Percentiles rank a stretch among this genome's conserved stretches.
Conservation (phyloP, 2,797 vertebrate genomes). For the Sitta carolinensis region DNA sequence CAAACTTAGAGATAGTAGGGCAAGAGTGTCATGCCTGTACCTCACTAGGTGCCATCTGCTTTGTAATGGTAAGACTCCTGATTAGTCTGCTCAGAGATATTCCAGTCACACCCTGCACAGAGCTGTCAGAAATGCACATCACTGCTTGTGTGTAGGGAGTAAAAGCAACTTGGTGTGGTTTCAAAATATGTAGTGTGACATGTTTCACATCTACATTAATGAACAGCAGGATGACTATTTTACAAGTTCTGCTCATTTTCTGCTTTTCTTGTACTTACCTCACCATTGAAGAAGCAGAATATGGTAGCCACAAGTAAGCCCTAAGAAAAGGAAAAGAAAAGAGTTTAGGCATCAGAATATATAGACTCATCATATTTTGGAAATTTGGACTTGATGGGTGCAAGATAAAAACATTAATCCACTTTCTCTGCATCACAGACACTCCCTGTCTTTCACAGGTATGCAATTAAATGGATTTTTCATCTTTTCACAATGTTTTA, state of each 20-base stretch:
- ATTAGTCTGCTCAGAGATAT: not conserved
- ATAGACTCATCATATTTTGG: not conserved
- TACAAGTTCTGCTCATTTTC: not conserved
- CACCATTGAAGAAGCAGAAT: slow-evolving; percentile 98
- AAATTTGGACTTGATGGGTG: not conserved
- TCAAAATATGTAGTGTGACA: not conserved
- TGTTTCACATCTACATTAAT: not conserved
- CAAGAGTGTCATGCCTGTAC: not conserved
- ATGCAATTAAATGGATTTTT: not conserved
- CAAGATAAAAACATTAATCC: not conserved
- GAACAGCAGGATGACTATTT: not conserved
- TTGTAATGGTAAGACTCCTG: not conserved
- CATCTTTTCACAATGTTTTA: not conserved
- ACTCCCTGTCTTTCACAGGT: not conserved
- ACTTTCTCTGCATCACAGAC: not conserved
- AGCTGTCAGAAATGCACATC: not conserved
- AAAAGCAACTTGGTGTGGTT: not conserved
- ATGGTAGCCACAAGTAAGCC: slow-evolving; percentile 95
- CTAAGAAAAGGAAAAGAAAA: slow-evolving; percentile 72
- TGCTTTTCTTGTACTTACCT: slow-evolving; percentile 78
- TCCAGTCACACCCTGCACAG: not conserved
- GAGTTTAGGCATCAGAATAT: not conserved
- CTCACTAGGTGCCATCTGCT: not conserved
- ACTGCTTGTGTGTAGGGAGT: not conserved
- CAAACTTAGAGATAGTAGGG: not conserved